Conservation (phyloP, 2,797 vertebrate genomes). For the Trachurus trachurus region DNA sequence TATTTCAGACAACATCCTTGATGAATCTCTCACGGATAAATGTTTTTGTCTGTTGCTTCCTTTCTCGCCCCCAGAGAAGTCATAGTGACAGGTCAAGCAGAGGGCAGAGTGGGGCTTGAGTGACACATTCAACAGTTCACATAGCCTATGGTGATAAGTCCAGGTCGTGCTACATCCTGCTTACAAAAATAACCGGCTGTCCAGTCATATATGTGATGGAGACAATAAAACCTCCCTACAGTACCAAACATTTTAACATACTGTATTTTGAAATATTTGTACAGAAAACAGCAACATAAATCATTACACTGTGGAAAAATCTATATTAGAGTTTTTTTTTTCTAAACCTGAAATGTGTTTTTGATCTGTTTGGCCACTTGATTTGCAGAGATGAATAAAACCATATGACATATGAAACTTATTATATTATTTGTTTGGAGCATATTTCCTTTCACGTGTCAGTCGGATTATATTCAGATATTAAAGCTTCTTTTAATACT, state of each 20-base stretch:
- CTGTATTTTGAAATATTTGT: neutral
- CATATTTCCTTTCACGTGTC: neutral
- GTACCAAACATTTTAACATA: neutral
- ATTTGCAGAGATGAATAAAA: neutral
- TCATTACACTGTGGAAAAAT: neutral
- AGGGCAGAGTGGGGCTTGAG: neutral
- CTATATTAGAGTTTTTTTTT: neutral
- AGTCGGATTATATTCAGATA: neutral
- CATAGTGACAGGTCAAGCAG: neutral
- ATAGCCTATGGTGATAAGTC: neutral
- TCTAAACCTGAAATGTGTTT: neutral
- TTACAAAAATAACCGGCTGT: neutral
- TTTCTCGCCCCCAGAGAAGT: neutral
- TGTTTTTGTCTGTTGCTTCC: neutral
- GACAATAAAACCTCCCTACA: neutral
- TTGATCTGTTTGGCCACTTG: neutral
- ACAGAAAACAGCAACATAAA: neutral
- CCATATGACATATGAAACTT: neutral
- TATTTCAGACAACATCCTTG: neutral
- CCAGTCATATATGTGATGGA: neutral
- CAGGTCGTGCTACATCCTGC: neutral
- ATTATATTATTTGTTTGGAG: neutral
- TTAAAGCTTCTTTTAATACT: neutral
- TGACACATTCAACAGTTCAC: neutral
- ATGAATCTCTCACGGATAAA: slow-evolving; percentile 3